Percentiles rank a stretch among this genome's conserved stretches.
Conservation (phyloP, 1,140 invertebrate genomes). For the Triops longicaudatus region DNA sequence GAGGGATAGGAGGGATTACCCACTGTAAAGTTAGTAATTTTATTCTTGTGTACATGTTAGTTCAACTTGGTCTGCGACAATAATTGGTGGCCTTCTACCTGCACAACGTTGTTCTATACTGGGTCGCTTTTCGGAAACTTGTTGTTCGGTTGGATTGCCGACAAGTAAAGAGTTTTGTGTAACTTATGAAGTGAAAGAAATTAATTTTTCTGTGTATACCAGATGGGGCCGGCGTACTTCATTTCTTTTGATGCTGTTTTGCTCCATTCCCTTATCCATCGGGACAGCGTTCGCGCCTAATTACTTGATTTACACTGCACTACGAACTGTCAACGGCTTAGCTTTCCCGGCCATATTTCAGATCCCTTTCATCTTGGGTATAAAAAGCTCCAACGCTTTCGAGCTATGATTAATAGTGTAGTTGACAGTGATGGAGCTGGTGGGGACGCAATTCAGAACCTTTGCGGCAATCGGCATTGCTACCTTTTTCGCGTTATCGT, state of each 20-base stretch:
- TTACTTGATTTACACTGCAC: slow-evolving; percentile 36
- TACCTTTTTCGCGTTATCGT: slow-evolving; percentile 56
- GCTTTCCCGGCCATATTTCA: slow-evolving; percentile 41
- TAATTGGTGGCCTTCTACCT: slow-evolving; percentile 53
- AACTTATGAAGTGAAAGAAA: not conserved
- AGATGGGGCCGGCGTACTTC: slow-evolving; percentile 33
- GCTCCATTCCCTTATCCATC: slow-evolving; percentile 34
- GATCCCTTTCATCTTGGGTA: slow-evolving; percentile 41
- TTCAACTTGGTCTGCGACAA: slow-evolving; percentile 58
- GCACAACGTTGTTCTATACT: slow-evolving; percentile 57
- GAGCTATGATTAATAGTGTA: not conserved
- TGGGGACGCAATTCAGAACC: slow-evolving; percentile 56
- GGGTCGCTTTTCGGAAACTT: slow-evolving; percentile 60
- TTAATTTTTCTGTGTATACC: slow-evolving; percentile 18
- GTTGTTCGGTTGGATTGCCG: slow-evolving; percentile 60
- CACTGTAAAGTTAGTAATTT: slow-evolving; percentile 10
- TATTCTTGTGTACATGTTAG: slow-evolving; percentile 39
- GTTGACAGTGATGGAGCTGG: slow-evolving; percentile 49
- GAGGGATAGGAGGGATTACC: too few species aligned
- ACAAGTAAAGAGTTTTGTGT: slow-evolving; percentile 37
- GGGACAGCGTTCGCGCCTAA: slow-evolving; percentile 35
- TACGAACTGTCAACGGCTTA: slow-evolving; percentile 39
- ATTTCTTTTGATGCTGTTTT: slow-evolving; percentile 34
- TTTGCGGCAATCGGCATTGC: slow-evolving; percentile 57
- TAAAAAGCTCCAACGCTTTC: slow-evolving; percentile 31